These are phyloP conservation scores for Drosophila arizonae DNA, from an alignment of 1,140 invertebrate species.

Conservation along the genomic window DNA sequence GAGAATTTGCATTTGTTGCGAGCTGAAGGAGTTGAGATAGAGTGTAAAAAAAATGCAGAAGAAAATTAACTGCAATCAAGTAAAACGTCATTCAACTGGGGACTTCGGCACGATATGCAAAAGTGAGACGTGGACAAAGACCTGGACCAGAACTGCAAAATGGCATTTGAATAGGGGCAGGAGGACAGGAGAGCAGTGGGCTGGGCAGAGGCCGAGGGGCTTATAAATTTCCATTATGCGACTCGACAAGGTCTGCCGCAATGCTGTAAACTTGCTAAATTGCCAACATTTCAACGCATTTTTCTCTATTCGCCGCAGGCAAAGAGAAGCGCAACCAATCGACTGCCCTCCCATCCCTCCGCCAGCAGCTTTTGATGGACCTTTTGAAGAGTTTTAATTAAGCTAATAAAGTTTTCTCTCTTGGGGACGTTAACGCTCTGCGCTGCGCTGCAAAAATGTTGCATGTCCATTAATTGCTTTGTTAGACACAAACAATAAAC, in stretches of 20 bases:
- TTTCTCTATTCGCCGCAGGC: conserved; percentile 33
- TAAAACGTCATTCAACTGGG: conserved; percentile 75
- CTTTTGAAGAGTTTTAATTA: conserved; percentile 77
- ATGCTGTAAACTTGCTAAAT: conserved; percentile 78
- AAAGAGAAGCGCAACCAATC: conserved; percentile 68
- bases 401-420: conserved; percentile 77
- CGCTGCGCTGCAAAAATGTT: conserved; percentile 43
- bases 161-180: conserved; percentile 9
- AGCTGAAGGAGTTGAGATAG: conserved; percentile 29
- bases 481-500: conserved; percentile 65
- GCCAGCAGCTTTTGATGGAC: conserved; percentile 55
- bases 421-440: conserved; percentile 18
- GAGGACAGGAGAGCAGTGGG: neutral
- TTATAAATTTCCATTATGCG: conserved; percentile 67
- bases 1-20: conserved; percentile 71
- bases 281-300: conserved; percentile 75
- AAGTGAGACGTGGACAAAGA: conserved; percentile 31
- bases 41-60: conserved; percentile 22
- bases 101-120: conserved; percentile 30
- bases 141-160: conserved; percentile 31
- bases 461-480: conserved; percentile 74
- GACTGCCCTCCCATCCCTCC: conserved; percentile 26
- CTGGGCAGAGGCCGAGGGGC: conserved; percentile 12
- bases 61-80: conserved; percentile 80
- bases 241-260: conserved; percentile 35